Base-by-base conservation (phyloP, 2,797 vertebrate genomes). In the Knipowitschia caucasica region DNA sequence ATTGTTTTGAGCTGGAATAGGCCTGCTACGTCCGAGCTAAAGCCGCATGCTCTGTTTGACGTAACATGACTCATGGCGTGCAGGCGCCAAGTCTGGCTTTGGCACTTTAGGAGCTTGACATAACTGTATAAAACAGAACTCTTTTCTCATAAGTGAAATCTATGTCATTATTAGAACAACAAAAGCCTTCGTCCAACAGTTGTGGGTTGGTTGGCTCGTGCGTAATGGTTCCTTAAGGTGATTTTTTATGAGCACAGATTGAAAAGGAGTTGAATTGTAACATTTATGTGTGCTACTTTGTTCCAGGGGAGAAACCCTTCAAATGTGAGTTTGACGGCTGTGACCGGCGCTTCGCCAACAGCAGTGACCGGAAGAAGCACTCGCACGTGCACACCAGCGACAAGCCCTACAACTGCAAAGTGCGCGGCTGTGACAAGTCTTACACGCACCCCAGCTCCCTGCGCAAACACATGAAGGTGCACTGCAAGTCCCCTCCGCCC, bases 351-450 rank as follows among this genome's bases (percentile, higher is more conserved):
- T 99, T 99, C 81, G 96, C 96, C 86, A 99, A 98, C 91, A 99
- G 96, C 91, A 99, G 96, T 71, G 96, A 99, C 92, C 88, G 95
- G 82, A 98, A 98, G 85, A 99, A 99, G 83, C 96, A 98, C 78
- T 97, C 94, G 8, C 96, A 99, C 82, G 96, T 99, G 75, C 96
- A 99, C 89, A 99, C 96, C 68, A 95, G 94, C 81, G 95, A 98
- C 88, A 99, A 99, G 78, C 96, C 96, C n/a, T 98, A 99, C 87
- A 95, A 94, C 88, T 99, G 96, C 89, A 99, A 98, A 92, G 94
- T 98, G 85, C 88, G 95, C 86, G 96, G 96, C 84, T 99, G 96
- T 78, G 95, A 97, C 87, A 99, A 99, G 86, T 99, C 95, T 61
- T 99, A 99, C 92, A 98, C 96, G 26, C 96, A 99, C 86, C 96